Base-by-base conservation (phyloP, 2,888 invertebrate genomes). In the Tenthredo scrophulariae region DNA sequence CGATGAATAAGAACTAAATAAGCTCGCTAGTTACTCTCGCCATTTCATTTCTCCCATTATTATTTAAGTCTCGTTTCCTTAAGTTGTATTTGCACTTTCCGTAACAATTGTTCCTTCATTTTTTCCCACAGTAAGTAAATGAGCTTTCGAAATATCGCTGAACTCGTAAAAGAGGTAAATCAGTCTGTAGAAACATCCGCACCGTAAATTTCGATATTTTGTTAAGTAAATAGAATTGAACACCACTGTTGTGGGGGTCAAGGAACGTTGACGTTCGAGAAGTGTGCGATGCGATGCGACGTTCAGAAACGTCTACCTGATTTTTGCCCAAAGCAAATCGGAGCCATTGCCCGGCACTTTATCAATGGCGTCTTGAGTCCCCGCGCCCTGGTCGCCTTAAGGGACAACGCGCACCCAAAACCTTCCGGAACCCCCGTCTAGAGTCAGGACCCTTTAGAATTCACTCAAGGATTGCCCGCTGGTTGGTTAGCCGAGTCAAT, bases 401-500 rank as follows among this genome's bases (percentile, higher is more conserved):
- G 83, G 67, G 83, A 83, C 83, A 83, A 83, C 83, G 65, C 15
- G 67, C 29, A 83, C 70, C 83, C 43, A 40, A 83, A 83, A 83
- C 83, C 80, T 80, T 80, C 80, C 62, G 80, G 62, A 80, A 80
- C 80, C 80, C 83, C 70, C 83, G 46, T 83, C 83, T 37, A 18
- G 67, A 83, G 70, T 70, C 83, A 65, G 83, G 83, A 83, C 83
- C 83, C 67, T 65, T 67, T 70, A 37, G 70, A 83, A 83, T 83
- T 83, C 83, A 83, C 83, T 83, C 83, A 83, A 67, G 86, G 87
- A 86, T 88, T 86, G 87, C 87, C 89, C 88, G 87, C 88, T 86
- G 87, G 89, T 89, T 87, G 77, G 86, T 87, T 88, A 88, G 88
- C 87, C 88, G 88, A 88, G 58, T 67, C 87, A 88, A 89, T 87